These are phyloP conservation scores for Scatophagus argus DNA, from an alignment of 2,113 vertebrate genomes.

Conservation along the genomic window DNA sequence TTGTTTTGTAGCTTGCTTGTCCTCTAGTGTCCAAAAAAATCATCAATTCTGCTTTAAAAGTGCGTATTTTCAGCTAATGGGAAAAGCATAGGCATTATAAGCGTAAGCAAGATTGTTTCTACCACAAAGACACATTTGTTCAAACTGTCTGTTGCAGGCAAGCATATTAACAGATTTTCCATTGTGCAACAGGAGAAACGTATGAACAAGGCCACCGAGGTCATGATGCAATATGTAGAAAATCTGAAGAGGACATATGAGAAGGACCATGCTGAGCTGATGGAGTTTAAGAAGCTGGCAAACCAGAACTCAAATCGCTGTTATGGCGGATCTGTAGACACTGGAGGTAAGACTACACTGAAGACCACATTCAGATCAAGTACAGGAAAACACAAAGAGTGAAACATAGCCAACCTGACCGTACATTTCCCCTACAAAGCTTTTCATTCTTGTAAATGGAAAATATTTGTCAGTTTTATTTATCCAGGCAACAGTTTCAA, in stretches of 20 bases:
- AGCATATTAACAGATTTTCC: background rate
- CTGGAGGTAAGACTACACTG: conserved; percentile 76
- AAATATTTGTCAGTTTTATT: background rate
- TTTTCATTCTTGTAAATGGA: conserved; percentile 6
- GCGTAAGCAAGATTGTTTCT: no score
- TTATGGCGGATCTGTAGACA: conserved; percentile 89
- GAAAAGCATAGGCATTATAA: no score
- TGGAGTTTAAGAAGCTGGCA: conserved; percentile 97
- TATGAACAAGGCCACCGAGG: conserved; percentile 97
- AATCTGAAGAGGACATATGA: conserved; percentile 98
- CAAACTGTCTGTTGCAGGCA: background rate
- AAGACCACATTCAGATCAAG: background rate
- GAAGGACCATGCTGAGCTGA: conserved; percentile 96
- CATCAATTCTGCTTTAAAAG: background rate
- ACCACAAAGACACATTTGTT: background rate
- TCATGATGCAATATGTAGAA: conserved; percentile 99
- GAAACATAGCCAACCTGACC: background rate
- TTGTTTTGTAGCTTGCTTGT: background rate
- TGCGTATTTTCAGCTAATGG: background rate
- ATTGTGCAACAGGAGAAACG: conserved; percentile 90
- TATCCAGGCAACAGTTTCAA: conserved; percentile 1
- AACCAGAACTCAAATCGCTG: conserved; percentile 97
- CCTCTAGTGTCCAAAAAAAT: background rate
- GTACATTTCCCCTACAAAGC: background rate
- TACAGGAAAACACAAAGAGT: background rate